Evolutionary conservation across 92 coral and sea anemone genomes (phyloP), one percentile per base, ranked within the genome.

Genomic region (Siderastrea siderea): DNA sequence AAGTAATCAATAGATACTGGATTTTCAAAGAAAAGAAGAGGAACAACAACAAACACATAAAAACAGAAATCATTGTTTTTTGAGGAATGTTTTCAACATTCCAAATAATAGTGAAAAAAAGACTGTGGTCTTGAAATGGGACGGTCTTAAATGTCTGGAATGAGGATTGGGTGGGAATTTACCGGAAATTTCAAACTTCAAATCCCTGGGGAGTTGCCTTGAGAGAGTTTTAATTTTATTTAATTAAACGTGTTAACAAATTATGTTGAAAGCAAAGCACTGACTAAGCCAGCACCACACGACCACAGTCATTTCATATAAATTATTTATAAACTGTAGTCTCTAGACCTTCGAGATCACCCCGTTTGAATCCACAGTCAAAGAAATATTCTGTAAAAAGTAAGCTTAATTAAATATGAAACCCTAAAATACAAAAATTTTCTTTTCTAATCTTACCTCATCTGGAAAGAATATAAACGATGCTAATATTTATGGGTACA

Each of bases 281-380:
- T 45, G 6, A 78, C 57, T 62, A 52, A 68, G 52, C 8, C 68
- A 54, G 54, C 50, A 16, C 54, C 68, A 45, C 46, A 82, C 5
- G 79, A 14, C 7, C 61, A 74, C 60, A 11, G 61, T 38, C 3
- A 19, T 13, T 53, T 43, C 47, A 70, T 43, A 81, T 70, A 14
- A 6, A 82, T 82, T 70, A 82, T 46, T 82, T 15, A 46, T 57
- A 12, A 54, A 3, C 58, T 69, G 6, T 7, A 69, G 26, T 69
- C 52, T 71, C 77, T 70, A 2, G 50, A 47, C 38, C 3, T 51
- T 69, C 53, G 68, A 14, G 69, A 57, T 58, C 44, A 61, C 67
- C 43, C 43, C 7, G 4, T 16, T 52, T 66, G 17, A 66, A 65
- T 15, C 3, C 83, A 26, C 38, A 26, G 38, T 26, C 71, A 15